Conservation (phyloP, 2,888 invertebrate species). For the Melanostoma mellinum region DNA sequence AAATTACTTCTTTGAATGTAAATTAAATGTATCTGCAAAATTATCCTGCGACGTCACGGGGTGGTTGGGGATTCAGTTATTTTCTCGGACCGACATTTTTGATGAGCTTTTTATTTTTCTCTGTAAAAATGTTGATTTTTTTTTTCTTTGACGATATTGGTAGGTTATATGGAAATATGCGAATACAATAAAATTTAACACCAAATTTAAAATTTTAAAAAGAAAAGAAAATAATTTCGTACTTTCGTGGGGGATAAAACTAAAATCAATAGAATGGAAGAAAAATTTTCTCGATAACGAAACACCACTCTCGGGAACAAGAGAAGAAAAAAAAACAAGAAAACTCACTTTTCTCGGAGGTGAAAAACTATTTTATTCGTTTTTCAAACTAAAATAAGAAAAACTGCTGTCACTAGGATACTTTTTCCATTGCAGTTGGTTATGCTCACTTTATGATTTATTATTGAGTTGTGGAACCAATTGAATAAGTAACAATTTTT, state of each 20-base stretch:
- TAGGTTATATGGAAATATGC: constrained; percentile 2
- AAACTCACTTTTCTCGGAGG: constrained; percentile 57
- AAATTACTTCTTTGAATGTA: constrained; percentile 23
- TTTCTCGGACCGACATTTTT: constrained; percentile 69
- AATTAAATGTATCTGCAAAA: constrained; percentile 59
- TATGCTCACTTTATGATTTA: constrained; percentile 28
- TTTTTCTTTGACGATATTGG: constrained; percentile 12
- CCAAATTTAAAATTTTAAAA: constrained; percentile 24
- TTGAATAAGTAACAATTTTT: constrained; percentile 8
- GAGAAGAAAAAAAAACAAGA: neutral
- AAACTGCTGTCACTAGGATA: constrained; percentile 54
- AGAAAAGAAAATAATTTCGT: constrained; percentile 11
- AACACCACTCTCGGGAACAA: constrained; percentile 36
- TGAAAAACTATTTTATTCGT: constrained; percentile 36
- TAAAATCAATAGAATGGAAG: constrained; percentile 49
- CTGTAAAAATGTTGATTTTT: constrained; percentile 28
- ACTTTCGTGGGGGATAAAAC: neutral
- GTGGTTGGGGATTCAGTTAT: constrained; percentile 60
- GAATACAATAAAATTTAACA: constrained; percentile 33
- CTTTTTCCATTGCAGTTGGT: constrained; percentile 52
- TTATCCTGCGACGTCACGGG: constrained; percentile 62
- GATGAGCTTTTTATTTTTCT: constrained; percentile 42
- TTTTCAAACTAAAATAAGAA: constrained; percentile 24
- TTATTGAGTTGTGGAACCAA: neutral
- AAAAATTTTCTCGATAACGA: constrained; percentile 39